Evolutionary conservation across 2,888 invertebrate species (phyloP), one percentile per base, ranked within the genome.

Genomic region (Pogonocherus hispidulus): DNA sequence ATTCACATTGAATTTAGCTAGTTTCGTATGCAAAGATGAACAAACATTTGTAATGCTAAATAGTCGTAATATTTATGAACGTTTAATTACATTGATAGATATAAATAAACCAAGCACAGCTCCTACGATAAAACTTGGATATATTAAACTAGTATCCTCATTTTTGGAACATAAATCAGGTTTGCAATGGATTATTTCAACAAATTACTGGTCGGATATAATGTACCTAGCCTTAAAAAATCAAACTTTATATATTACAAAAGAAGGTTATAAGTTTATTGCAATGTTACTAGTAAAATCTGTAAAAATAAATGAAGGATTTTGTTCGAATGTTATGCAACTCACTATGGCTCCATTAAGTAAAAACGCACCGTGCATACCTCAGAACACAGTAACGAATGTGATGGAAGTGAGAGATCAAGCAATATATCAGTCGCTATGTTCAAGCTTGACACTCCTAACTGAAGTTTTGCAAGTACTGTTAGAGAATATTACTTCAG

Each of bases 181-280:
- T 0, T 82, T 91, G 27, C 84, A 87, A 23, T 94, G 92, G 90
- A 85, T 94, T 2, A 85, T 90, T n/a, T 84, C 88, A 65, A 87
- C 86, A 67, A 90, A 88, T 14, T 83, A 88, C 11, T 94, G 94
- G 93, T 88, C 87, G 67, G 87, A 90, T 75, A 88, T 93, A 23
- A 83, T 93, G 2, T 87, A 87, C 66, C 88, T 90, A 56, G 90
- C 90, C 68, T 89, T 91, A 75, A 86, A 89, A 63, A 90, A 90
- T 81, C 90, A 91, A 69, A 94, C 94, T 0, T 86, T 94, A 44
- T 94, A 93, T 79, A 90, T 94, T 8, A 88, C 90, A 0, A 87
- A 91, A 23, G 91, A 92, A 91, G 41, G 91, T 5, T 90, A 91
- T 63, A 87, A 88, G 66, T 90, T 94, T 76, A 85, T 92, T 16